Base-by-base conservation (phyloP, 2,797 vertebrate genomes). In the Pseudopleuronectes americanus region DNA sequence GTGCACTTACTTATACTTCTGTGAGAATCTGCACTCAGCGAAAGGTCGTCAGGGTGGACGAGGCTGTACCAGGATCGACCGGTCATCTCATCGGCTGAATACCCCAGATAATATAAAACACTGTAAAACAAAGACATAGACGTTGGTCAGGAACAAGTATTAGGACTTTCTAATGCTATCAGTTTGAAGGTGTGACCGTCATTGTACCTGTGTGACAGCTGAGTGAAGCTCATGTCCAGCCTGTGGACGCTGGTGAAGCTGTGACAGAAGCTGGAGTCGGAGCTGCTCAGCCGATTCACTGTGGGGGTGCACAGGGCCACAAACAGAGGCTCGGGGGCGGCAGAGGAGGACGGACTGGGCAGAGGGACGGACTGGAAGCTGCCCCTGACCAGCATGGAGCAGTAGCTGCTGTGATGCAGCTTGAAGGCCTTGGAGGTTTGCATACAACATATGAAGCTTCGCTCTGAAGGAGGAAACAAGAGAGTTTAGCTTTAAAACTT, bases 31-130 rank as follows among this genome's bases (percentile, higher is more conserved):
- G 94, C 93, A 0, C 86, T 89, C 1, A 67, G 36, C 0, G 79
- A 61, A 9, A 93, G 57, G 64, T 97, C 95, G 3, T 95, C 94
- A 0, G 96, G 96, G 51, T 97, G 96, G 43, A 97, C 49, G 4
- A 97, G 90, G 47, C 84, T 84, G 85, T 97, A 97, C 96, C 96
- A 97, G 0, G 96, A 97, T n/a, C 57, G 90, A 2, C 92, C 92
- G 0, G 77, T 75, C 83, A 97, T 68, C 48, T 96, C 93, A 49
- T 95, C 91, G 2, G 72, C 84, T 4, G 59, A 84, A 75, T 94
- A 95, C 6, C 96, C 96, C 54, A 96, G 84, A 77, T 94, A 89
- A 73, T 89, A 93, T 17, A 87, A 65, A 66, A 95, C 90, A 33
- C 96, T 97, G 88, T 17, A 73, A 61, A 17, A 21, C 2, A 56